phyloP scores from a whole-genome alignment of 2,797 vertebrate species.

The Phalanger gymnotis region DNA sequence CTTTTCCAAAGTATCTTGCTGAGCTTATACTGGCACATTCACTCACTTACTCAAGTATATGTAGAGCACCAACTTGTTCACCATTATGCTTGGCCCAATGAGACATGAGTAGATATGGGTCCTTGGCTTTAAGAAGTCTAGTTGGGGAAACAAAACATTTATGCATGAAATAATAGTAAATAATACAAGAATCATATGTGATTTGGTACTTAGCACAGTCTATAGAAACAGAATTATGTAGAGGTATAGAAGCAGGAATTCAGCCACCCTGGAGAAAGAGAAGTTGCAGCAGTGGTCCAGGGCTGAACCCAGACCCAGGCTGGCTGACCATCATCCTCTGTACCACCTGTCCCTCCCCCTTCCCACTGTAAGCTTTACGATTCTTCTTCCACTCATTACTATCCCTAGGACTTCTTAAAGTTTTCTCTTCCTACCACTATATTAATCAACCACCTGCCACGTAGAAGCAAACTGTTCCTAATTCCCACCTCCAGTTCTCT shows the following conservation, averaged over 20 bases:
- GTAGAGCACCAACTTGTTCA: neutral
- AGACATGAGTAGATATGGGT: neutral
- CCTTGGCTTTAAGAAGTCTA: neutral
- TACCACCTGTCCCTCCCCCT: neutral
- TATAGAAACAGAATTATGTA: neutral
- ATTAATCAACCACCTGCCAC: neutral
- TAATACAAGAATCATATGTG: neutral
- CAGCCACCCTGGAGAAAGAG: neutral
- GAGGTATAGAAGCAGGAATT: neutral
- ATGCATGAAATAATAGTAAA: neutral
- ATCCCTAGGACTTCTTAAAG: neutral
- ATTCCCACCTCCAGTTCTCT: neutral
- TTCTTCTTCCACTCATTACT: neutral
- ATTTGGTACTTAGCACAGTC: neutral
- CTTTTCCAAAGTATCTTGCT: neutral
- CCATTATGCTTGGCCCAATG: neutral
- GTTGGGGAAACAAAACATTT: neutral
- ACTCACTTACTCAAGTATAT: neutral
- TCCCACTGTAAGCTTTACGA: neutral
- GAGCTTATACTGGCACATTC: neutral
- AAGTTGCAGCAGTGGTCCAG: neutral
- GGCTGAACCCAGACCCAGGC: neutral
- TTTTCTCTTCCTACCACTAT: neutral
- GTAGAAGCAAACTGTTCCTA: neutral
- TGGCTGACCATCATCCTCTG: neutral